Evolutionary conservation across 2,797 vertebrate genomes (phyloP).

Genomic region (Macrochelys suwanniensis): DNA sequence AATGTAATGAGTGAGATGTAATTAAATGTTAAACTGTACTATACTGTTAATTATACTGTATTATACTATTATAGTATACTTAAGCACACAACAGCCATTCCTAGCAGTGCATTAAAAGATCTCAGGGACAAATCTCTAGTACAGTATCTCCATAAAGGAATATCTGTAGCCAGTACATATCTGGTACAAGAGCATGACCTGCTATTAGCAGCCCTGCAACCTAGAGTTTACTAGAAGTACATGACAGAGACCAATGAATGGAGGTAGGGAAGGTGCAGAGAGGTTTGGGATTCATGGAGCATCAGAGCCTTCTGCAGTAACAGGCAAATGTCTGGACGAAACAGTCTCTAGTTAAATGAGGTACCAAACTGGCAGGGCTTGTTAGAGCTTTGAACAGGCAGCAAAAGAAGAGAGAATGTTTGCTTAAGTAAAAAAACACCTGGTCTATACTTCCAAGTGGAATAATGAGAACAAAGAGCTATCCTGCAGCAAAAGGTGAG

Average conservation of each 20-base stretch:
- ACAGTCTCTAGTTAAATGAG: background rate
- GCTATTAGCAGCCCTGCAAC: background rate
- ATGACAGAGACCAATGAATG: background rate
- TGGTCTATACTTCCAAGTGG: slow-evolving; percentile 15
- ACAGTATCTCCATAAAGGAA: too few species aligned
- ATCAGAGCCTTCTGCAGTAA: background rate
- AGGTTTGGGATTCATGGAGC: background rate
- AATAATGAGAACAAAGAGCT: slow-evolving; percentile 39
- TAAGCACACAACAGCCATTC: too few species aligned
- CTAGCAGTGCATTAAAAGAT: too few species aligned
- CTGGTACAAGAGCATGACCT: background rate
- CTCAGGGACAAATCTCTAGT: too few species aligned
- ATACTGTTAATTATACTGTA: background rate
- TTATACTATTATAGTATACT: too few species aligned
- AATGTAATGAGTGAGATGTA: background rate
- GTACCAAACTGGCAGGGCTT: background rate
- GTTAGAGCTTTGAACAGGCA: background rate
- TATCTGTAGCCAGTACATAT: too few species aligned
- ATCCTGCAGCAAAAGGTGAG: background rate
- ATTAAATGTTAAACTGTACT: background rate
- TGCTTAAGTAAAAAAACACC: background rate
- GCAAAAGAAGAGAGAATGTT: slow-evolving; percentile 1
- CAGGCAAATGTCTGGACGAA: background rate
- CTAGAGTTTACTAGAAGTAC: background rate
- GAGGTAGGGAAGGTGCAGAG: background rate